A percentile compares a stretch with the other conserved stretches of the same genome.
Conservation (phyloP, 2,888 invertebrate genomes). For the Epinotia nisella region DNA sequence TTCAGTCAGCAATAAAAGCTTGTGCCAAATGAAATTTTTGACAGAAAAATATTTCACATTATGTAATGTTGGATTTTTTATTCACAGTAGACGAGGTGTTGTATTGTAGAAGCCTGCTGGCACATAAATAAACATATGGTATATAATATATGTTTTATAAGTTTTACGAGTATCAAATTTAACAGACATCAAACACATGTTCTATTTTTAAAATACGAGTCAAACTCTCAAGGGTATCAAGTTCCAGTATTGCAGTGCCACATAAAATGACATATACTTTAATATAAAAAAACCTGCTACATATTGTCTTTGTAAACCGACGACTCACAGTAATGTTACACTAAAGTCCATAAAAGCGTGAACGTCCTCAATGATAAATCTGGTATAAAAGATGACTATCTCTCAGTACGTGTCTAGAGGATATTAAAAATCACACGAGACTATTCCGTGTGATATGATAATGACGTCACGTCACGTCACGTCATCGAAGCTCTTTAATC, state of each 20-base stretch:
- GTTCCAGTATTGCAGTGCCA: constrained; percentile 52
- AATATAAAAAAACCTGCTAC: constrained; percentile 9
- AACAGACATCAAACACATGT: background rate
- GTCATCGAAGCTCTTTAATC: constrained; percentile 54
- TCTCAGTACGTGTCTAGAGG: constrained; percentile 63
- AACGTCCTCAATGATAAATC: constrained; percentile 48
- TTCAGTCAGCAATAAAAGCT: too few species aligned
- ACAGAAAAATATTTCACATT: too few species aligned
- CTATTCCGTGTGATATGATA: constrained; percentile 46
- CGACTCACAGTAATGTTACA: background rate
- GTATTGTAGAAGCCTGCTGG: too few species aligned
- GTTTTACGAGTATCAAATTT: background rate
- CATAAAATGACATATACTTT: background rate
- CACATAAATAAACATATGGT: too few species aligned
- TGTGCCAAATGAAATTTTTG: too few species aligned
- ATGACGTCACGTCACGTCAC: constrained; percentile 55
- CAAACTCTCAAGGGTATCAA: constrained; percentile 58
- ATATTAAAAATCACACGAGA: constrained; percentile 53
- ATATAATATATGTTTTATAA: too few species aligned
- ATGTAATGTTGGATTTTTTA: too few species aligned
- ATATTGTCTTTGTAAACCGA: background rate
- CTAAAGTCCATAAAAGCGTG: constrained; percentile 51
- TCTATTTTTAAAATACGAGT: constrained; percentile 48
- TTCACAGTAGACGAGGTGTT: too few species aligned
- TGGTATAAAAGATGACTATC: constrained; percentile 61